Conservation (phyloP, 2,888 invertebrate genomes). For the Danaus chrysippus region DNA sequence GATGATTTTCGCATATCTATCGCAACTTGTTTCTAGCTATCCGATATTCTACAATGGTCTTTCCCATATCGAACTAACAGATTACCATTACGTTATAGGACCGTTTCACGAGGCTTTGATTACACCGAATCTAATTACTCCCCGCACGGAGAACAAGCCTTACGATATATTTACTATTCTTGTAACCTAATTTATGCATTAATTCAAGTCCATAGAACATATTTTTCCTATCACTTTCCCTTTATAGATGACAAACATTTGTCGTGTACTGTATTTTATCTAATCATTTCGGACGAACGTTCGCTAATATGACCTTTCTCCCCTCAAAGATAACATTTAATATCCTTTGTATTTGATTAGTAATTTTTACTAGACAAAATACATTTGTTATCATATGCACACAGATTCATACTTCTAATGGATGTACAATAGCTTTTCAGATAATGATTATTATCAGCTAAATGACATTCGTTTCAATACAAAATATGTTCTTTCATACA, state of each 20-base stretch:
- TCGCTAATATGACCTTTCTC: conserved; percentile 37
- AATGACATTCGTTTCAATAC: neutral
- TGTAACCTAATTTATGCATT: conserved; percentile 57
- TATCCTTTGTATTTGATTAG: conserved; percentile 7
- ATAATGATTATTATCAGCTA: neutral
- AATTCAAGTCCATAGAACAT: conserved; percentile 36
- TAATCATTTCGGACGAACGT: conserved; percentile 27
- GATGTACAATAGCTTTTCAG: neutral
- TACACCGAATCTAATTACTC: conserved; percentile 67
- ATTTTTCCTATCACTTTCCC: too few species aligned
- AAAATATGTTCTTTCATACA: neutral
- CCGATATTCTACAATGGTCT: conserved; percentile 44
- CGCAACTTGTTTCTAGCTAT: conserved; percentile 40
- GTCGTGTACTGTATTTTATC: too few species aligned
- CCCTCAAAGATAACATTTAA: conserved; percentile 32
- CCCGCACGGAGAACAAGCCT: conserved; percentile 54
- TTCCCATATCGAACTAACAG: conserved; percentile 71
- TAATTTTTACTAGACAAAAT: neutral
- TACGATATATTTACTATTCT: conserved; percentile 63
- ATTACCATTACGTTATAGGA: conserved; percentile 65
- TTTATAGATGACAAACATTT: too few species aligned
- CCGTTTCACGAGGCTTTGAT: conserved; percentile 72
- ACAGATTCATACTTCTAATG: conserved; percentile 2
- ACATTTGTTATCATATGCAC: neutral
- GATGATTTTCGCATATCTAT: conserved; percentile 12